These are phyloP conservation scores for Drosophila sechellia DNA, from an alignment of 1,140 invertebrate species.

Conservation along the genomic window DNA sequence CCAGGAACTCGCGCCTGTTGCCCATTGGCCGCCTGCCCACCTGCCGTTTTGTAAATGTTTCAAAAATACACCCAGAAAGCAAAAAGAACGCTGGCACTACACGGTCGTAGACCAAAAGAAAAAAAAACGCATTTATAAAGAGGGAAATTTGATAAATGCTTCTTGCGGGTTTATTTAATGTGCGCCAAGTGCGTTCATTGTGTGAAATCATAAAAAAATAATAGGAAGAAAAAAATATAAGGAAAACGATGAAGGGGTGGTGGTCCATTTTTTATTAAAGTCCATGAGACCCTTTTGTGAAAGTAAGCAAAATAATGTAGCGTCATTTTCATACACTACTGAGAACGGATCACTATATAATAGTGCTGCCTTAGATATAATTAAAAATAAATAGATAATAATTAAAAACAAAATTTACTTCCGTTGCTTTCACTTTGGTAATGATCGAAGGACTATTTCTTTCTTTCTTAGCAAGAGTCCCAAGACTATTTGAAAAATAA, in stretches of 20 bases:
- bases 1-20: slow-evolving; percentile 15
- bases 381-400: too few species aligned
- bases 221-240: slow-evolving; percentile 14
- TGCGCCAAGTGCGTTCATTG: slow-evolving; percentile 76
- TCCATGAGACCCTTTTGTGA: slow-evolving; percentile 5
- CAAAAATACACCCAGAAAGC: slow-evolving; percentile 48
- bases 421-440: too few species aligned
- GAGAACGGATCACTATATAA: too few species aligned
- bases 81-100: slow-evolving; percentile 30
- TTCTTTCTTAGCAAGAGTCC: too few species aligned
- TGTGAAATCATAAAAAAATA: slow-evolving; percentile 72
- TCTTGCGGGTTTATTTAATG: slow-evolving; percentile 79
- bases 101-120: slow-evolving; percentile 24
- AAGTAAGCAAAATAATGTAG: slow-evolving; percentile 35
- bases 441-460: too few species aligned
- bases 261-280: slow-evolving; percentile 14
- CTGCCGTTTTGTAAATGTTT: slow-evolving; percentile 74
- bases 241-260: slow-evolving; percentile 12
- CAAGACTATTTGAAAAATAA: too few species aligned
- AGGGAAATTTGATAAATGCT: slow-evolving; percentile 78
- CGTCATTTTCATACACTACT: slow-evolving; percentile 32
- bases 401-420: too few species aligned
- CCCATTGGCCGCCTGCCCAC: slow-evolving; percentile 46
- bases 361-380: too few species aligned
- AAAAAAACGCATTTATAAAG: slow-evolving; percentile 54